Conservation (phyloP, 1,140 invertebrate genomes). For the Acromyrmex charruanus region DNA sequence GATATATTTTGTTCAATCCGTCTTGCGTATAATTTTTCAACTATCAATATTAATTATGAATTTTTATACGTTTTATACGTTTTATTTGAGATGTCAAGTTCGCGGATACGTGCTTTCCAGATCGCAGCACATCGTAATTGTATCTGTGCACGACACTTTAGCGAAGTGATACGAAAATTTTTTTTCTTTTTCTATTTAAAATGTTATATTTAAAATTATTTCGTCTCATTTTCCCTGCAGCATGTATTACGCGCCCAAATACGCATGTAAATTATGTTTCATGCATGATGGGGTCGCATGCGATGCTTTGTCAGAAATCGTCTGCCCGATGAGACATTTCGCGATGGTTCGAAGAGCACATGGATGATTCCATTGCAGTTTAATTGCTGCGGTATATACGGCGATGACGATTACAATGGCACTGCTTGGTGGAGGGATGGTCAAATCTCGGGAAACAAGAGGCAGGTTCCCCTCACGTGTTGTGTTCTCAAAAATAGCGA, state of each 20-base stretch:
- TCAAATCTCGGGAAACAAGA: constrained; percentile 78
- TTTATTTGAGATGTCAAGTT: background rate
- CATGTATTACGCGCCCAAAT: background rate
- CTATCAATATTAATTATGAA: background rate
- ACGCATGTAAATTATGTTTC: constrained; percentile 35
- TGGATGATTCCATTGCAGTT: constrained; percentile 84
- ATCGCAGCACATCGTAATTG: background rate
- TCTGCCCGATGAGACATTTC: constrained; percentile 22
- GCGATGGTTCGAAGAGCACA: constrained; percentile 49
- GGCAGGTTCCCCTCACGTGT: constrained; percentile 85
- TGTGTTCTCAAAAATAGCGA: constrained; percentile 85
- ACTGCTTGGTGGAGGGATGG: constrained; percentile 85
- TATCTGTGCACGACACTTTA: background rate
- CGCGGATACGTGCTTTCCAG: background rate
- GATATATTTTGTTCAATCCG: background rate
- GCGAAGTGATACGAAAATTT: background rate
- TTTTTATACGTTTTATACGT: background rate
- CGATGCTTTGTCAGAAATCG: constrained; percentile 44
- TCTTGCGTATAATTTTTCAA: background rate
- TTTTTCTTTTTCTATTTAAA: background rate
- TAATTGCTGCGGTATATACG: constrained; percentile 87
- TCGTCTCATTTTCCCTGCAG: background rate
- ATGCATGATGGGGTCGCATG: constrained; percentile 22
- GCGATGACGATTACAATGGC: constrained; percentile 86
- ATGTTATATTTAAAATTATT: background rate